Conservation (phyloP, 2,113 vertebrate species). For the Catharus fuscescens region DNA sequence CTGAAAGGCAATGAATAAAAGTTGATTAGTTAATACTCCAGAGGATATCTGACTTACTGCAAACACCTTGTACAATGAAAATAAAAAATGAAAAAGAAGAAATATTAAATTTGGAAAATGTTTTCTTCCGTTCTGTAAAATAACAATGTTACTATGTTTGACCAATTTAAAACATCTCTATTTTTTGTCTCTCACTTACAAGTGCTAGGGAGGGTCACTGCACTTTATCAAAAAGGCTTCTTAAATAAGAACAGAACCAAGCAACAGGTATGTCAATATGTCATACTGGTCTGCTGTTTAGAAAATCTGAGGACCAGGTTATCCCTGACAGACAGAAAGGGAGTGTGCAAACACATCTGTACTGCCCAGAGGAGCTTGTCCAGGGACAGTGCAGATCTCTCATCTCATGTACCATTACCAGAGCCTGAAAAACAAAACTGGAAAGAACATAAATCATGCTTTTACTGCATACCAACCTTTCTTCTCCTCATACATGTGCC, state of each 20-base stretch:
- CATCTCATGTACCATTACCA: not conserved
- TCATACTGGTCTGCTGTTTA: not conserved
- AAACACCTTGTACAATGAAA: not conserved
- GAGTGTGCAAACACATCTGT: not conserved
- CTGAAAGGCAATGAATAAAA: constrained; percentile 51
- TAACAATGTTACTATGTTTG: not conserved
- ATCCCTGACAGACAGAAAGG: not conserved
- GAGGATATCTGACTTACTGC: not conserved
- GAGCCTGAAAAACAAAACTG: not conserved
- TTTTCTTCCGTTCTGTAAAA: not conserved
- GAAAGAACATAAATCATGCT: not conserved
- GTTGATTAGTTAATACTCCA: not conserved
- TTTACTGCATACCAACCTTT: constrained; percentile 35
- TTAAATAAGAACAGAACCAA: not conserved
- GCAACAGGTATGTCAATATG: not conserved
- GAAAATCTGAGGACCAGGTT: not conserved
- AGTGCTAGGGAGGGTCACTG: not conserved
- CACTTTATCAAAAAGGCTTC: not conserved
- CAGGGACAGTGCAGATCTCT: not conserved
- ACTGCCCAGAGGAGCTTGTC: not conserved
- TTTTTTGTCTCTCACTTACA: not conserved
- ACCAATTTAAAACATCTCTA: not conserved
- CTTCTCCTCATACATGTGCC: constrained; percentile 76
- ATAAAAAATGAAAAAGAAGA: not conserved
- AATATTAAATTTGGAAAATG: not conserved